These are phyloP conservation scores for Zaprionus nigranus DNA, from an alignment of 1,140 invertebrate genomes.

Conservation along the genomic window DNA sequence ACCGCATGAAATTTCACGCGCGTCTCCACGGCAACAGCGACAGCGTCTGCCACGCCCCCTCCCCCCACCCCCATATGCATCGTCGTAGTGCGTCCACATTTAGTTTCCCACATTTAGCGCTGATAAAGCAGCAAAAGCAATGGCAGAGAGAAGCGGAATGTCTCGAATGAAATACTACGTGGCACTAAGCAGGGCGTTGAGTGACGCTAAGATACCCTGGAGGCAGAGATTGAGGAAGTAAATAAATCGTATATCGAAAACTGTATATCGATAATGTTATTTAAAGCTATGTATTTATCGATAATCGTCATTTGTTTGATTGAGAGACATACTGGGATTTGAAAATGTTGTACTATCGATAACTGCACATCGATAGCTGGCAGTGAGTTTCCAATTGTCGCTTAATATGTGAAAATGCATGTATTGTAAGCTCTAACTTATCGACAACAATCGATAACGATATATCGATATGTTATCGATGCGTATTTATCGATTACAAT, in stretches of 20 bases:
- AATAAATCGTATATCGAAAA: no score
- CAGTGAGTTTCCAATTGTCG: no score
- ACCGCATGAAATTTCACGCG: conserved; percentile 32
- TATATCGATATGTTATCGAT: not conserved
- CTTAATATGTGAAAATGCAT: not conserved
- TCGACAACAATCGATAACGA: not conserved
- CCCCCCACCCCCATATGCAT: not conserved
- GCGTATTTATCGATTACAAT: not conserved
- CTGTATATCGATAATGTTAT: no score
- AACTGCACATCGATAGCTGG: not conserved
- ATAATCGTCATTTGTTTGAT: not conserved
- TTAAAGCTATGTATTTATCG: not conserved
- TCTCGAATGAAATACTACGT: conserved; percentile 9
- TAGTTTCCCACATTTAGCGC: conserved; percentile 32
- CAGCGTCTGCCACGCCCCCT: conserved; percentile 24
- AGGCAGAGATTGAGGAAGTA: not conserved
- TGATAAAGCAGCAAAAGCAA: conserved; percentile 50
- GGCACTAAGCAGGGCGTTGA: not conserved
- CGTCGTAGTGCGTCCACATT: conserved; percentile 51
- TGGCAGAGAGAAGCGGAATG: conserved; percentile 9
- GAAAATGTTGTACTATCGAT: not conserved
- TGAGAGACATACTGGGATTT: no score
- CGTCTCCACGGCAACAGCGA: not conserved
- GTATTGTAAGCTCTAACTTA: no score
- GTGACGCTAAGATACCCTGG: conserved; percentile 3